A percentile compares a stretch with the other conserved stretches of the same genome.
phyloP scores from a whole-genome alignment of 2,797 vertebrate genomes.

The Psittacula derbiana region DNA sequence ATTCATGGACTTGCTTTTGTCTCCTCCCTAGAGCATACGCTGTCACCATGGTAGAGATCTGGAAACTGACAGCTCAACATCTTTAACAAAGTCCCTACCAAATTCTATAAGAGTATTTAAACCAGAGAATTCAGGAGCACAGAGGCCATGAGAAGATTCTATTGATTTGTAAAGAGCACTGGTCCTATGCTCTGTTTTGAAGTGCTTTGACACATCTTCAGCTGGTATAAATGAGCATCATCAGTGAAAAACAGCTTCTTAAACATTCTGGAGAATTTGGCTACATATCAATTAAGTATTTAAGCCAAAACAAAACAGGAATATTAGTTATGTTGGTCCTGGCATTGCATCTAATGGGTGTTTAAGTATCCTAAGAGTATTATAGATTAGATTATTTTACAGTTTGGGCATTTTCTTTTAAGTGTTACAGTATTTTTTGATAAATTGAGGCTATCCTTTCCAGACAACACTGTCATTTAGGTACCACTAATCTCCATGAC shows the following conservation, averaged over 20 bases:
- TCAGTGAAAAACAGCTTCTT: background rate
- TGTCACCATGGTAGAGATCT: background rate
- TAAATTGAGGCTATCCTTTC: background rate
- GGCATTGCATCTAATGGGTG: background rate
- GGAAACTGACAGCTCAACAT: background rate
- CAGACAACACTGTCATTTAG: background rate
- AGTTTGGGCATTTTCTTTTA: background rate
- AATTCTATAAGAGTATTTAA: background rate
- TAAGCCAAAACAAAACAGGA: background rate
- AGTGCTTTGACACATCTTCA: background rate
- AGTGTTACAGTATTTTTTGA: background rate
- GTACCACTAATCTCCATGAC: background rate
- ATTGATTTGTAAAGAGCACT: background rate
- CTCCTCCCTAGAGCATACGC: background rate
- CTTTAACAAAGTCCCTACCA: background rate
- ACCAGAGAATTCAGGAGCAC: background rate
- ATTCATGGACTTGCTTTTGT: background rate
- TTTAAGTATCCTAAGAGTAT: background rate
- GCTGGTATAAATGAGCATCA: background rate
- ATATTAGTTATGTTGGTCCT: background rate
- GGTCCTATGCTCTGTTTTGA: background rate
- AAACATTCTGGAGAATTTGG: background rate
- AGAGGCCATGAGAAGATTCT: background rate
- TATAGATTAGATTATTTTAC: background rate
- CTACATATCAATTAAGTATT: background rate